A percentile compares a stretch with the other conserved stretches of the same genome.
Evolutionary conservation across 2,113 vertebrate genomes (phyloP).

Genomic region (Todiramphus chloris): DNA sequence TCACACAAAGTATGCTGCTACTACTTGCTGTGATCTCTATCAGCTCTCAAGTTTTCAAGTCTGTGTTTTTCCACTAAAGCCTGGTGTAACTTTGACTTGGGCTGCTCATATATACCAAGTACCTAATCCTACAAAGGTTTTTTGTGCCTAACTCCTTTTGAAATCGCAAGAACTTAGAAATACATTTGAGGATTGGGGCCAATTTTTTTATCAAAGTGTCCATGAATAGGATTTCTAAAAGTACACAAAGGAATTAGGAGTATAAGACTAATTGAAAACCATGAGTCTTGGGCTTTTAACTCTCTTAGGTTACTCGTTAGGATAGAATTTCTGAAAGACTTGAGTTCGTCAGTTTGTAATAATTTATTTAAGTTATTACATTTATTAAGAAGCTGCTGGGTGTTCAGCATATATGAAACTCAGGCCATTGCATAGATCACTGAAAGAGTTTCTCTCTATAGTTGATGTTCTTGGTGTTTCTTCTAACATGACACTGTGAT

Average conservation of each 20-base stretch:
- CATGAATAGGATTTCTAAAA: background rate
- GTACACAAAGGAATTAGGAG: background rate
- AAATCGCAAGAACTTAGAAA: conserved; percentile 43
- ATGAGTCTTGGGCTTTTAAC: background rate
- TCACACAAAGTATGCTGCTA: background rate
- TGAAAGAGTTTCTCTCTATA: background rate
- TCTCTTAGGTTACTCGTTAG: background rate
- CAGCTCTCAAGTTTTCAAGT: conserved; percentile 39
- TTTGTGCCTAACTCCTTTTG: conserved; percentile 18
- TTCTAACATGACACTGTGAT: background rate
- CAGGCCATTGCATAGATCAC: background rate
- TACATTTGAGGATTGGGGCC: background rate
- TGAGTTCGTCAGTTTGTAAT: background rate
- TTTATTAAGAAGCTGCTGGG: background rate
- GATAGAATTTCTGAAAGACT: background rate
- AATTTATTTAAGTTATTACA: background rate
- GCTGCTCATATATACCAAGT: background rate
- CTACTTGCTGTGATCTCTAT: conserved; percentile 33
- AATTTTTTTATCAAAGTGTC: background rate
- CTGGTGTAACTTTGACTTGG: conserved; percentile 5
- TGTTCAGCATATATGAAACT: background rate
- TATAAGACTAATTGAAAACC: background rate
- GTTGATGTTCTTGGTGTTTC: background rate
- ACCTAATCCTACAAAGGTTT: conserved; percentile 19
- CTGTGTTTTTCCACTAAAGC: conserved; percentile 44